Conservation (phyloP, 1,140 invertebrate species). For the Euglossa dilemma region DNA sequence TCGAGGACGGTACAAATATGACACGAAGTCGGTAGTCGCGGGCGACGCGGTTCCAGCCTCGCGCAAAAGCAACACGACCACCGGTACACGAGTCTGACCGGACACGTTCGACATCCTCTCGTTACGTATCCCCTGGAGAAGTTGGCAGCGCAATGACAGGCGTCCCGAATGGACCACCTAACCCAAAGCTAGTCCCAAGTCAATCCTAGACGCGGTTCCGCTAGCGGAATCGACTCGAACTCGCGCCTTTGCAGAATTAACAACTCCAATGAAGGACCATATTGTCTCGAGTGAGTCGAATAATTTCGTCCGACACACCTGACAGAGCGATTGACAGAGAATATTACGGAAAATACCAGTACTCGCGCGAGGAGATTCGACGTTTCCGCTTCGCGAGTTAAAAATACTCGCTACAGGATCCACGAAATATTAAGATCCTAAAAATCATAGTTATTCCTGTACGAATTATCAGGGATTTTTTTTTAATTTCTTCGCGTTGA, state of each 20-base stretch:
- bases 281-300: constrained; percentile 12
- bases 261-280: not conserved
- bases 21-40: constrained; percentile 27
- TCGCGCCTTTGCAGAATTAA: constrained; percentile 15
- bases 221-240: constrained; percentile 22
- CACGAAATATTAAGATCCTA: too few relatives aligned
- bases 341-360: not conserved
- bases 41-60: not conserved
- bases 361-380: not conserved
- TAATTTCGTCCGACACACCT: not conserved
- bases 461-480: too few relatives aligned
- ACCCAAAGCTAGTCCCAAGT: too few relatives aligned
- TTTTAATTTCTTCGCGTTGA: too few relatives aligned
- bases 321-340: not conserved
- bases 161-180: not conserved
- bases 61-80: not conserved
- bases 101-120: not conserved
- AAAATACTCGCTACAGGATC: too few relatives aligned
- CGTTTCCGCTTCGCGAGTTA: too few relatives aligned
- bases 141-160: not conserved
- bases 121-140: not conserved
- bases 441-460: too few relatives aligned
- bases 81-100: not conserved
- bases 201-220: not conserved
- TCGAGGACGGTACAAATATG: constrained; percentile 28